Base-by-base conservation (phyloP, 2,113 vertebrate species). In the Megaceryle maxima region DNA sequence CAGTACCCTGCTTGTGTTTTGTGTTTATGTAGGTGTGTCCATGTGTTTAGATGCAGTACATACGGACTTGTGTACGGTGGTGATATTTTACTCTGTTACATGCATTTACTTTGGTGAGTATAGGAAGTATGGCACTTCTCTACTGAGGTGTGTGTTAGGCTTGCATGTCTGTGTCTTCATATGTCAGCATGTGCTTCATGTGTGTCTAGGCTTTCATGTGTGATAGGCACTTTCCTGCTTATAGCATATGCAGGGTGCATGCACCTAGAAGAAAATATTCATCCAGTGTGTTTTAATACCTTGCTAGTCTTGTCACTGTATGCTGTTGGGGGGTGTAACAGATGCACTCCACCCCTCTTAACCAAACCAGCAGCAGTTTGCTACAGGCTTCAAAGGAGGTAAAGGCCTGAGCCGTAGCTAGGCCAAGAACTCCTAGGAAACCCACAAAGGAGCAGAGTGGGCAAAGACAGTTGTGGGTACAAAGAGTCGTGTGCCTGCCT, bases 1-100 rank as follows among this genome's bases (percentile, higher is more conserved):
- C 35, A 12, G 8, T 46, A 10, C 1, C 15, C 28, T 79, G 17
- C 37, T 76, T 63, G 46, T 60, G 48, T 46, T 83, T 55, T 44
- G 35, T 69, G 31, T 90, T 80, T 26, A 11, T 25, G 69, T 13
- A 48, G 83, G 35, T 28, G 29, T 6, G n/a, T 37, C 57, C 44
- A 2, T 8, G 35, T 44, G 21, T 56, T 67, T 68, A 50, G 83
- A 28, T 68, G 70, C 29, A 43, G 25, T 19, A 3, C 28, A 3
- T 11, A 13, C 28, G 19, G 39, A 2, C 46, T 46, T 51, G 26
- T 18, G 22, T n/a, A 19, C 0, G 0, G 39, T n/a, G 48, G 33
- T 33, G 35, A 3, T 46, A 13, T 77, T 86, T 77, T 86, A 46
- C n/a, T 26, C 31, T 21, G 7, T 44, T 69, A 24, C 17, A 2